Evolutionary conservation across 2,888 invertebrate genomes (phyloP).

Genomic region (Philhelius pedissequus): DNA sequence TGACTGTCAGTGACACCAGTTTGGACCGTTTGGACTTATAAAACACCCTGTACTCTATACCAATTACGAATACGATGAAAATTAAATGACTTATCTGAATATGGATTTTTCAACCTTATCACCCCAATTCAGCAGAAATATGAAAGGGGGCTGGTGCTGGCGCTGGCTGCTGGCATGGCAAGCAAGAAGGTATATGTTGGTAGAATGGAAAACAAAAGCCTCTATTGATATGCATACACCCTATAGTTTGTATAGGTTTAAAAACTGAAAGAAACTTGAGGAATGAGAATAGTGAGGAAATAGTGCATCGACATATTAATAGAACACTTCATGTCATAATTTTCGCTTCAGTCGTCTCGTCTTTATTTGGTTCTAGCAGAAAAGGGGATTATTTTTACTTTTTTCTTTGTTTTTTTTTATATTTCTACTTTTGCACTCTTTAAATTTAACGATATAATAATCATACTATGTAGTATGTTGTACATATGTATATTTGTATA

Average conservation of each 20-base stretch:
- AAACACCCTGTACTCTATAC: too few relatives aligned
- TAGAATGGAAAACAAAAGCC: slow-evolving; percentile 32
- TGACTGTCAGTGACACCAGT: too few relatives aligned
- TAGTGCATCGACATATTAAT: slow-evolving; percentile 60
- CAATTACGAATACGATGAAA: slow-evolving; percentile 29
- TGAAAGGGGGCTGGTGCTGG: neutral
- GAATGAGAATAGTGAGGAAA: neutral
- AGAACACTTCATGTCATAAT: slow-evolving; percentile 64
- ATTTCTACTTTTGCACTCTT: neutral
- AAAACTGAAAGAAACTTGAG: neutral
- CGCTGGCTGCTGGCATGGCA: too few relatives aligned
- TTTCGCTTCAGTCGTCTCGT: neutral
- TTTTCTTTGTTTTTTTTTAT: slow-evolving; percentile 19
- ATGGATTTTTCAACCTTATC: slow-evolving; percentile 25
- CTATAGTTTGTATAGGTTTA: neutral
- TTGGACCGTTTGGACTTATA: too few relatives aligned
- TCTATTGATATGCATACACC: slow-evolving; percentile 50
- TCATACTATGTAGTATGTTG: neutral
- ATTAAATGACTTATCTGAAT: slow-evolving; percentile 57
- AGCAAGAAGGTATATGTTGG: neutral
- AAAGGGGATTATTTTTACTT: slow-evolving; percentile 24
- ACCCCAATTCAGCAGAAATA: neutral
- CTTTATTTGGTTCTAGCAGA: neutral
- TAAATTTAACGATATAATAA: neutral
- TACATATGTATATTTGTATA: too few relatives aligned